Percentiles rank a stretch among this genome's conserved stretches.
Evolutionary conservation across 2,888 invertebrate species (phyloP).

Genomic region (Chrysotoxum bicinctum): DNA sequence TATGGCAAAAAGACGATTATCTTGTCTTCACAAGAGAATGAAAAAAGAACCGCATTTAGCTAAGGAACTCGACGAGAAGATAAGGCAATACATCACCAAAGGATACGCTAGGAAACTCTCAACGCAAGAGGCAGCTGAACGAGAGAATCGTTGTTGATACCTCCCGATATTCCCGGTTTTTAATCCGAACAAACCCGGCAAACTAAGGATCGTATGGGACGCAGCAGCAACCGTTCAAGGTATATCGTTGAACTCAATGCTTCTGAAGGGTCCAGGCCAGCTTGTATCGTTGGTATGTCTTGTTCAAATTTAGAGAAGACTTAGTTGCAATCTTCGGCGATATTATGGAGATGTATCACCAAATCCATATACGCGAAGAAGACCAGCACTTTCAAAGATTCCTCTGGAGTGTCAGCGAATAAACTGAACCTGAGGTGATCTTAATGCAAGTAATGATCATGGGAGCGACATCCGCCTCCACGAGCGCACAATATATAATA

Average conservation of each 20-base stretch:
- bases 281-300: not conserved
- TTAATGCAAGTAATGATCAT: not conserved
- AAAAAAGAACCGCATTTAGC: not conserved
- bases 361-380: too few relatives aligned
- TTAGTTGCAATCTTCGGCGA: too few relatives aligned
- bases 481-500: not conserved
- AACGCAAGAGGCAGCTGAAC: not conserved
- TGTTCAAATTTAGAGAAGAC: too few relatives aligned
- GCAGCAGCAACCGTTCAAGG: not conserved
- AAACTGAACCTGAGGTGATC: not conserved
- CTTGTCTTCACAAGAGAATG: not conserved
- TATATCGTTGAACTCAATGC: constrained; percentile 5
- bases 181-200: constrained; percentile 2
- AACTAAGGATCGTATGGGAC: not conserved
- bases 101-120: too few relatives aligned
- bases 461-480: too few relatives aligned
- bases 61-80: not conserved
- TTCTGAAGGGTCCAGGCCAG: constrained; percentile 7
- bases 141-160: not conserved
- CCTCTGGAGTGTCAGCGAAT: not conserved
- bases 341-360: too few relatives aligned
- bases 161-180: not conserved
- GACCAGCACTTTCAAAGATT: constrained; percentile 16
- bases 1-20: not conserved
- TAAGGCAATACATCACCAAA: constrained; percentile 4